Evolutionary conservation across 2,888 invertebrate genomes (phyloP).

Genomic region (Drosophila picticornis): DNA sequence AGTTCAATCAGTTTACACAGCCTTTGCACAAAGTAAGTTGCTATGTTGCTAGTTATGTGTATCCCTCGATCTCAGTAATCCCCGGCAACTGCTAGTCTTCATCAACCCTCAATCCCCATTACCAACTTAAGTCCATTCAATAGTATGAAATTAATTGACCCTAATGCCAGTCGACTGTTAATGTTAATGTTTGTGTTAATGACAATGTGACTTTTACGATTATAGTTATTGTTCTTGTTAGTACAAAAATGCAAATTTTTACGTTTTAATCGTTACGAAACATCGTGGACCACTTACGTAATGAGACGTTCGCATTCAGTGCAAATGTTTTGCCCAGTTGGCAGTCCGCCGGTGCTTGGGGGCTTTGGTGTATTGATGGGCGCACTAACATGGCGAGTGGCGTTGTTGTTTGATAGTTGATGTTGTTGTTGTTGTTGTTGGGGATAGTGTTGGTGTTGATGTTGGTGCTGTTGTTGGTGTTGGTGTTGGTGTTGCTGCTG

Average conservation of each 20-base stretch:
- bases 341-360: constrained; percentile 90
- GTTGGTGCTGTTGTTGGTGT: constrained; percentile 61
- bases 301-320: constrained; percentile 98
- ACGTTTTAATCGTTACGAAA: constrained; percentile 59
- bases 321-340: constrained; percentile 96
- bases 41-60: constrained; percentile 10
- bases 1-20: constrained; percentile 65
- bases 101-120: not conserved
- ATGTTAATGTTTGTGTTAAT: constrained; percentile 7
- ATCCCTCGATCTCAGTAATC: not conserved
- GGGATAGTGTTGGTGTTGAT: constrained; percentile 65
- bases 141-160: constrained; percentile 22
- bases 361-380: constrained; percentile 89
- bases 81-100: not conserved
- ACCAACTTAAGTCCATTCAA: not conserved
- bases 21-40: constrained; percentile 42
- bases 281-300: constrained; percentile 92
- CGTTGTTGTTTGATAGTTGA: constrained; percentile 61
- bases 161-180: constrained; percentile 13
- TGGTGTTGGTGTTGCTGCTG: constrained; percentile 62
- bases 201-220: constrained; percentile 4
- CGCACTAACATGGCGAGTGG: constrained; percentile 89
- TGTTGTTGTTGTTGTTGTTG: constrained; percentile 71
- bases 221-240: constrained; percentile 12
- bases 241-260: constrained; percentile 28